Conservation (phyloP, 2,113 vertebrate species). For the Rousettus leschenaultii region DNA sequence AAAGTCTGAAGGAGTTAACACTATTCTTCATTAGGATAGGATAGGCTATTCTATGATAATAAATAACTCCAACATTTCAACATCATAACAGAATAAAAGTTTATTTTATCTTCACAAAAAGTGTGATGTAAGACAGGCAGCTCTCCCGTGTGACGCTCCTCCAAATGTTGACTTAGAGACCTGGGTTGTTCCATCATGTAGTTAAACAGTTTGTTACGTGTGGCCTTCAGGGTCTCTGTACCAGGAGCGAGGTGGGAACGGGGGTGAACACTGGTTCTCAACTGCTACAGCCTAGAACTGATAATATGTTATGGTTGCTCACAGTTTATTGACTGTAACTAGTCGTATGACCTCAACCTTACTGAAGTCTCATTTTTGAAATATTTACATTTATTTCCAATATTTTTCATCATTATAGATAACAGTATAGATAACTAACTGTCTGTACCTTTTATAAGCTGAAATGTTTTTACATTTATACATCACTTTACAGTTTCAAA, state of each 20-base stretch:
- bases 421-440: not conserved
- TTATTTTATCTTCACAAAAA: not conserved
- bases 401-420: not conserved
- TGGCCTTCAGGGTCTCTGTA: not conserved
- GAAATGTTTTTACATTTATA: not conserved
- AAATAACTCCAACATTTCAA: not conserved
- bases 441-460: not conserved
- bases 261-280: not conserved
- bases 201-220: not conserved
- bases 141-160: not conserved
- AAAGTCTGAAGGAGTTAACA: not conserved
- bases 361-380: not conserved
- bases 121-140: not conserved
- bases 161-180: not conserved
- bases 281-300: not conserved
- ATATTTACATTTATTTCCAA: slow-evolving; percentile 11
- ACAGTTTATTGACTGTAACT: not conserved
- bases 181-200: not conserved
- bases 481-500: not conserved
- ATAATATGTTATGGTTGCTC: not conserved
- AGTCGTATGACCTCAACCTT: not conserved
- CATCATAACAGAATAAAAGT: not conserved
- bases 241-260: not conserved
- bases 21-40: not conserved
- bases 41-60: not conserved